Evolutionary conservation across 2,113 vertebrate species (phyloP).

Genomic region (Ammodramus savannarum): DNA sequence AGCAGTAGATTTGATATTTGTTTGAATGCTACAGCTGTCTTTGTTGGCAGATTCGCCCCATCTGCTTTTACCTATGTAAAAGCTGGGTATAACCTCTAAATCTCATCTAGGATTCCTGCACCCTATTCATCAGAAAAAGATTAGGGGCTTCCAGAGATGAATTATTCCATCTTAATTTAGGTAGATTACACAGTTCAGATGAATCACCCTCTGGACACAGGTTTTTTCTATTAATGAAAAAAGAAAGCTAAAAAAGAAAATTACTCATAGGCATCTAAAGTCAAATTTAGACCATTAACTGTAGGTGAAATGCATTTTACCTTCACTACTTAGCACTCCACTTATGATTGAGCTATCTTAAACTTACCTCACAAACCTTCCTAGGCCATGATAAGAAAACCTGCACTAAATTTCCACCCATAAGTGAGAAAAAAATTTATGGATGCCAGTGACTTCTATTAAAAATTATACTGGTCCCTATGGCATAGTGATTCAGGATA

Average conservation of each 20-base stretch:
- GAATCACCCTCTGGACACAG: neutral
- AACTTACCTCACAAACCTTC: neutral
- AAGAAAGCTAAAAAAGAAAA: neutral
- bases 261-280: neutral
- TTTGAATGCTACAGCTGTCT: neutral
- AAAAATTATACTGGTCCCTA: neutral
- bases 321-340: neutral
- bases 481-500: neutral
- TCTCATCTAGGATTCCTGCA: neutral
- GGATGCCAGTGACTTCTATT: neutral
- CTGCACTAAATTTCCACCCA: neutral
- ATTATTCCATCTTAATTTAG: neutral
- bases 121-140: neutral
- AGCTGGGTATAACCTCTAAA: neutral
- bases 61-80: neutral
- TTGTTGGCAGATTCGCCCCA: neutral
- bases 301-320: neutral
- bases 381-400: neutral
- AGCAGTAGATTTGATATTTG: neutral
- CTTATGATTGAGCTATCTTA: neutral
- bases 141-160: neutral
- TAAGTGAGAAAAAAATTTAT: neutral
- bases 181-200: neutral
- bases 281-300: neutral
- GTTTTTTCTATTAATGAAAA: neutral